Evolutionary conservation across 2,113 vertebrate genomes (phyloP), one percentile per base, ranked within the genome.

Genomic region (Emydura subglobosa): DNA sequence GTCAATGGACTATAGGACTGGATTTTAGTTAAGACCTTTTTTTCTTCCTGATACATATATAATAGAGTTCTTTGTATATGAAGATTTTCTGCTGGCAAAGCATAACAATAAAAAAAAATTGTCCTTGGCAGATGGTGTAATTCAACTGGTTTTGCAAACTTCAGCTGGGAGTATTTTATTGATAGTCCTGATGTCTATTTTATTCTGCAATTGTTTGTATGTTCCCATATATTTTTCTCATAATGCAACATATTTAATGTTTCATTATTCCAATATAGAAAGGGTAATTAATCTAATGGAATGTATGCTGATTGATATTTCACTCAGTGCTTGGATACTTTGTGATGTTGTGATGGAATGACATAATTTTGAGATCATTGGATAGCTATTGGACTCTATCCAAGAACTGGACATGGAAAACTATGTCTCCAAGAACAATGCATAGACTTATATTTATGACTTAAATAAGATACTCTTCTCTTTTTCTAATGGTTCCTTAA

Each of bases 61-160:
- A 82, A 83, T 59, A 49, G 54, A 61, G 42, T 42, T 44, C 81
- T 90, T 87, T 53, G 51, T 65, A 44, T 42, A 53, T 83, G 61
- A 82, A 49, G 72, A 27, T 10, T 80, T 81, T 68, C 76, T 65
- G 65, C 76, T 68, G 53, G 74, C 57, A 83, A 65, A 89, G 44
- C 51, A 54, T 13, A 59, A 53, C 8, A 16, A 65, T 84, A 84
- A 80, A 61, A 76, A 31, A 29, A 44, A 55, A 44, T 86, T 74
- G 29, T 54, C n/a, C 13, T 3, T 31, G 50, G 27, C 27, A 85
- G n/a, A 53, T 21, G 4, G 39, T 82, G 34, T 68, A 83, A 54
- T 42, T 89, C 80, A 83, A 27, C 80, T 82, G 49, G 39, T 24
- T 91, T 92, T 86, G 42, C 47, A 86, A 91, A 92, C n/a, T 94